A percentile compares a stretch with the other conserved stretches of the same genome.
phyloP scores from a whole-genome alignment of 2,888 invertebrate genomes.

The Ornithoptera alexandrae region DNA sequence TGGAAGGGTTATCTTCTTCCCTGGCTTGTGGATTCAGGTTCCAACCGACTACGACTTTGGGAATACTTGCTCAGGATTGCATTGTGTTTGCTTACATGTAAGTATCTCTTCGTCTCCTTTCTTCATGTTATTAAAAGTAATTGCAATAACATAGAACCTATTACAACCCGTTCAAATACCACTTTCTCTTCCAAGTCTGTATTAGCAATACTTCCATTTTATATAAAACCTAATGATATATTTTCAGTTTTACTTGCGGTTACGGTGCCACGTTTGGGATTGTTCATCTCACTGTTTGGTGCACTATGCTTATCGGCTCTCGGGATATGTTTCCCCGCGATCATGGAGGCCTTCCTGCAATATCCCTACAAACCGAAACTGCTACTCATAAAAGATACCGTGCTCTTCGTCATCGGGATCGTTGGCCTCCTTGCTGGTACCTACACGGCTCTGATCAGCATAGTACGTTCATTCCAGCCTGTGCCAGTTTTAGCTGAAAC shows the following conservation, averaged over 20 bases:
- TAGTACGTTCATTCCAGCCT: conserved; percentile 66
- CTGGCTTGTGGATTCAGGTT: conserved; percentile 48
- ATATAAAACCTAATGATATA: not conserved
- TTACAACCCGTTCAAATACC: too few relatives aligned
- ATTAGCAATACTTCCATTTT: too few relatives aligned
- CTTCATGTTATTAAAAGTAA: too few relatives aligned
- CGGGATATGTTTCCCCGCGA: conserved; percentile 92
- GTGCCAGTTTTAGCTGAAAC: conserved; percentile 11
- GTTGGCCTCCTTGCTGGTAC: conserved; percentile 84
- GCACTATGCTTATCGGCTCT: conserved; percentile 92
- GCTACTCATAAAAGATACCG: conserved; percentile 69
- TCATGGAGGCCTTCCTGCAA: conserved; percentile 64
- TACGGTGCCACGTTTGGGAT: conserved; percentile 89
- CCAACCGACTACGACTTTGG: conserved; percentile 72
- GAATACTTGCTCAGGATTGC: conserved; percentile 87
- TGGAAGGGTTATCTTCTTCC: conserved; percentile 87
- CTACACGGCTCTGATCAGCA: conserved; percentile 81
- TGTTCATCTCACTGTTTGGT: conserved; percentile 90
- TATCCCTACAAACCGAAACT: conserved; percentile 79
- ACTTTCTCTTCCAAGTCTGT: too few relatives aligned
- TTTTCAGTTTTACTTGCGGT: conserved; percentile 86
- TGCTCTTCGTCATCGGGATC: conserved; percentile 81
- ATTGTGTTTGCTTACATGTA: conserved; percentile 91
- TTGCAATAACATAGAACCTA: too few relatives aligned
- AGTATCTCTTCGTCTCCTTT: conserved; percentile 53